phyloP scores from a whole-genome alignment of 2,888 invertebrate species.

The Perizoma flavofasciatum region DNA sequence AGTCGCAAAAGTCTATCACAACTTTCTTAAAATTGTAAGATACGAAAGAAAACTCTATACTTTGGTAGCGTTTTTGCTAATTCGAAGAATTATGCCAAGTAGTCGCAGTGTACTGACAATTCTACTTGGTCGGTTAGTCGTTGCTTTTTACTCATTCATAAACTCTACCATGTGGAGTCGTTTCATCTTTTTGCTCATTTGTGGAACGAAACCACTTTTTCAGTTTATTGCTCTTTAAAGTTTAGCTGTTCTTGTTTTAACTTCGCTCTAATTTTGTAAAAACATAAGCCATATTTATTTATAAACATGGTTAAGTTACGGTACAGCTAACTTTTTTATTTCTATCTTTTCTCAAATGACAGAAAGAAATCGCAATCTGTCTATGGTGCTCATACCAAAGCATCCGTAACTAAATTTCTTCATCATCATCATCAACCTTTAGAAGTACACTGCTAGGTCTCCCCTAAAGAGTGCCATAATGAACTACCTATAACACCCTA shows the following conservation, averaged over 20 bases:
- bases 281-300: neutral
- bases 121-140: slow-evolving; percentile 21
- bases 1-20: slow-evolving; percentile 14
- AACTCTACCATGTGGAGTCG: slow-evolving; percentile 5
- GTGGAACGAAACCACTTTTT: neutral
- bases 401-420: no score
- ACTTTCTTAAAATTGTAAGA: slow-evolving; percentile 20
- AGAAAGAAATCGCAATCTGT: no score
- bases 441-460: no score
- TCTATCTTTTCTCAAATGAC: no score
- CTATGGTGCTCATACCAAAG: no score
- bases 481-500: no score
- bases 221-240: slow-evolving; percentile 3
- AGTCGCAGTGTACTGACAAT: slow-evolving; percentile 11
- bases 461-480: no score
- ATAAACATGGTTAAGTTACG: no score
- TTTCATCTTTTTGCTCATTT: slow-evolving; percentile 19
- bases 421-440: no score
- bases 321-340: no score
- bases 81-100: slow-evolving; percentile 13
- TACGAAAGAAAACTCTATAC: slow-evolving; percentile 11
- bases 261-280: neutral
- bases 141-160: slow-evolving; percentile 21
- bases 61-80: slow-evolving; percentile 19
- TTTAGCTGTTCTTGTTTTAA: neutral